These are phyloP conservation scores for Eilema griseolum DNA, from an alignment of 2,888 invertebrate genomes.

Conservation along the genomic window DNA sequence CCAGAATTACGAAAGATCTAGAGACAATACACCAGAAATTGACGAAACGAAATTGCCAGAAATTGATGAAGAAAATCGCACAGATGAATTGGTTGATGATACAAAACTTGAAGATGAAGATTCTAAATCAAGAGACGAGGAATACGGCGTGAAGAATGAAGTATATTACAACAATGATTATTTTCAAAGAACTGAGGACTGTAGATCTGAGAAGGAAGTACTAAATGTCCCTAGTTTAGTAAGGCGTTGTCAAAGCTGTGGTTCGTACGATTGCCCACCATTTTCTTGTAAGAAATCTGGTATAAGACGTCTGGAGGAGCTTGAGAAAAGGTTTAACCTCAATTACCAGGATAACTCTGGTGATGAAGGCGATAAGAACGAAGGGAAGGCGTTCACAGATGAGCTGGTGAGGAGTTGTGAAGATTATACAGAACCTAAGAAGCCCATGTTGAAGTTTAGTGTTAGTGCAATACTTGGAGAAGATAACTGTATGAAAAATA, in stretches of 20 bases:
- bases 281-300: conserved; percentile 82
- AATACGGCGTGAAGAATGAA: conserved; percentile 71
- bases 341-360: conserved; percentile 79
- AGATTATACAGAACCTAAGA: conserved; percentile 81
- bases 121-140: conserved; percentile 68
- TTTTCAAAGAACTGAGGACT: conserved; percentile 65
- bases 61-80: conserved; percentile 64
- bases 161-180: conserved; percentile 71
- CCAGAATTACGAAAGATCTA: conserved; percentile 68
- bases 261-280: conserved; percentile 85
- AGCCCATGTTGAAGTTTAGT: conserved; percentile 96
- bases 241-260: conserved; percentile 85
- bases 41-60: conserved; percentile 70
- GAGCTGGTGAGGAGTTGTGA: conserved; percentile 79
- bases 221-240: conserved; percentile 75
- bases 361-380: conserved; percentile 68
- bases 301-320: conserved; percentile 74
- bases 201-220: conserved; percentile 72
- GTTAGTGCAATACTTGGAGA: conserved; percentile 95
- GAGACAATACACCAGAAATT: conserved; percentile 76
- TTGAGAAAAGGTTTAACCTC: conserved; percentile 79
- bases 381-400: conserved; percentile 69
- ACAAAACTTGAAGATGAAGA: conserved; percentile 69
- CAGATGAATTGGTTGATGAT: conserved; percentile 62
- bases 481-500: conserved; percentile 67